Evolutionary conservation across 2,797 vertebrate genomes (phyloP), one percentile per base, ranked within the genome.

Genomic region (Melopsittacus undulatus): DNA sequence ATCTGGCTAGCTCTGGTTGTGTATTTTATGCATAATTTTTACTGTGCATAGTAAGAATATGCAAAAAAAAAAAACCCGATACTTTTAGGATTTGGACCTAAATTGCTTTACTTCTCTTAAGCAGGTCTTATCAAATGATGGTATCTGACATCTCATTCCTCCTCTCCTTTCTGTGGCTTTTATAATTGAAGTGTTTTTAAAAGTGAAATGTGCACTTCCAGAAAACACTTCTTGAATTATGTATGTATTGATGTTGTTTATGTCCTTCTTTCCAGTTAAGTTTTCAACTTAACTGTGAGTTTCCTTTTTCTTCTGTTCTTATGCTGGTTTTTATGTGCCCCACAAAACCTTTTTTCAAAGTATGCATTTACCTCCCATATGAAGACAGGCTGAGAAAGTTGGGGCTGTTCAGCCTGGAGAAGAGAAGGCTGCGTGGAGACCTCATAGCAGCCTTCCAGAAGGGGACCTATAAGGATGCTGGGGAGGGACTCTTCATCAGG

Each of bases 151-250:
- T 40, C 16, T 68, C 23, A 70, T 90, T 86, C 45, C 22, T 90
- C 48, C 32, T 75, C 14, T 82, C 9, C 13, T 78, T 34, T 52
- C 82, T 34, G 40, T 46, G 62, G 72, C 6, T 88, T 92, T 92
- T 42, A 11, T 73, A 81, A 95, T 80, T 78, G 29, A 72, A 94
- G 7, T 36, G 7, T 45, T 74, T 90, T 80, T 46, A 32, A 57
- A 86, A 73, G 20, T 68, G 49, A 81, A 92, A 59, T 46, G 13
- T 66, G 34, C 42, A 43, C 29, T 81, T 92, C 54, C 62, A 86
- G 62, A 86, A 57, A 89, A 49, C 45, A 23, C 30, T 80, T 75
- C 49, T 90, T 81, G 66, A 90, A 88, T 94, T 94, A 83, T 69
- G 61, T 2, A 10, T 83, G 27, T 57, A 56, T 32, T 86, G 63